Percentiles rank a stretch among this genome's conserved stretches.
These are phyloP conservation scores for Parapsyche elsis DNA, from an alignment of 1,140 invertebrate genomes.

Conservation along the genomic window DNA sequence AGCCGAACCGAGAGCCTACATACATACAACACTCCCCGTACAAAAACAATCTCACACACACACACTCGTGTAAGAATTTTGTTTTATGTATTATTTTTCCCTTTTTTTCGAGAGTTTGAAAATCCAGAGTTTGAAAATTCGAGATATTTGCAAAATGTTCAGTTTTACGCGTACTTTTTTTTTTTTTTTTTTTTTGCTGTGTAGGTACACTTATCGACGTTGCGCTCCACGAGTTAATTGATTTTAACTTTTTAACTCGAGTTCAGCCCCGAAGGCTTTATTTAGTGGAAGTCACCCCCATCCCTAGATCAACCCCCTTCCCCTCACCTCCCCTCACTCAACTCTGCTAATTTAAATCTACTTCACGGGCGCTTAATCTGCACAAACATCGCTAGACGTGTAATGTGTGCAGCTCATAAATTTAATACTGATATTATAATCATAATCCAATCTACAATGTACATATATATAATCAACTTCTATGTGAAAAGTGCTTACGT, in stretches of 20 bases:
- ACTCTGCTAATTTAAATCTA: constrained; percentile 36
- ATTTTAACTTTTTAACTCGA: constrained; percentile 41
- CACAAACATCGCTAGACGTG: too few species aligned
- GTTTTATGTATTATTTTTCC: too few species aligned
- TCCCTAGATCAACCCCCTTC: background rate
- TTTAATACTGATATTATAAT: too few species aligned
- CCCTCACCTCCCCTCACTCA: too few species aligned
- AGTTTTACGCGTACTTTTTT: background rate
- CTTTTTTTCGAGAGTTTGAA: background rate
- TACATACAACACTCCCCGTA: too few species aligned
- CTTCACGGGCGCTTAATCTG: background rate
- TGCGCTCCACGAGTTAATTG: constrained; percentile 31
- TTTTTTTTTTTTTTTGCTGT: background rate
- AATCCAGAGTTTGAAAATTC: background rate
- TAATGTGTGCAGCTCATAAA: too few species aligned
- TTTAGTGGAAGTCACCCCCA: constrained; percentile 20
- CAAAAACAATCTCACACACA: too few species aligned
- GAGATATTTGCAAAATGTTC: background rate
- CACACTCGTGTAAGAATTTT: too few species aligned
- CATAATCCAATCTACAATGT: too few species aligned
- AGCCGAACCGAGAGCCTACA: too few species aligned
- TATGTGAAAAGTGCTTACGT: too few species aligned
- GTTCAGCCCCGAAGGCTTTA: constrained; percentile 30
- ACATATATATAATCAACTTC: too few species aligned
- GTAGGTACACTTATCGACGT: constrained; percentile 17